Evolutionary conservation across 2,797 vertebrate genomes (phyloP).

Genomic region (Stomatorhinus walkeri): DNA sequence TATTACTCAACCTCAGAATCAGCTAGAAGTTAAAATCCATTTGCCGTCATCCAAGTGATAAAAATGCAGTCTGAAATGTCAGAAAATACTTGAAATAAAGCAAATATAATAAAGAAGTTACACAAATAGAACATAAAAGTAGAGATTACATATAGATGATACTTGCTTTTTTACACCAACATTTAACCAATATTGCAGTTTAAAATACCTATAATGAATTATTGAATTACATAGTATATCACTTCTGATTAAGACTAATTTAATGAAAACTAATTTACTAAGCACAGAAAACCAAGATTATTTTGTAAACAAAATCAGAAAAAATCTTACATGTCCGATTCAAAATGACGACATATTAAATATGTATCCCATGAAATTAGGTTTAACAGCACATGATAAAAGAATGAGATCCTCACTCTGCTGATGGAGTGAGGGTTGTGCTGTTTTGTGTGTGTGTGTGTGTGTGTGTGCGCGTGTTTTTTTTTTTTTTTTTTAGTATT

Average conservation of each 20-base stretch:
- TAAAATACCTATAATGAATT: neutral
- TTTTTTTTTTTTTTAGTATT: neutral
- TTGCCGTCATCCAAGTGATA: neutral
- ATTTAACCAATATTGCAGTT: neutral
- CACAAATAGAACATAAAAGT: neutral
- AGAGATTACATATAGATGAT: neutral
- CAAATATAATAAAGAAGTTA: neutral
- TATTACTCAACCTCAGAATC: neutral
- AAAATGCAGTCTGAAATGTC: neutral
- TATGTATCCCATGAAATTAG: neutral
- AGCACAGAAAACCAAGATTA: neutral
- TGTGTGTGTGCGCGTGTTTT: no score
- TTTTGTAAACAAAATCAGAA: neutral
- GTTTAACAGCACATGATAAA: neutral
- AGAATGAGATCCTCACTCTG: neutral
- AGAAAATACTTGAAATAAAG: neutral
- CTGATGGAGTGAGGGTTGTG: neutral
- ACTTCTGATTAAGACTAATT: neutral
- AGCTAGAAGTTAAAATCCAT: neutral
- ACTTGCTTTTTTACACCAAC: neutral
- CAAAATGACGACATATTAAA: neutral
- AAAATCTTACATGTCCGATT: neutral
- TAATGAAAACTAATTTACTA: neutral
- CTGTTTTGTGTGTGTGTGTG: neutral
- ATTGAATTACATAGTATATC: neutral